phyloP scores from a whole-genome alignment of 2,888 invertebrate species.

The Panorpa germanica region DNA sequence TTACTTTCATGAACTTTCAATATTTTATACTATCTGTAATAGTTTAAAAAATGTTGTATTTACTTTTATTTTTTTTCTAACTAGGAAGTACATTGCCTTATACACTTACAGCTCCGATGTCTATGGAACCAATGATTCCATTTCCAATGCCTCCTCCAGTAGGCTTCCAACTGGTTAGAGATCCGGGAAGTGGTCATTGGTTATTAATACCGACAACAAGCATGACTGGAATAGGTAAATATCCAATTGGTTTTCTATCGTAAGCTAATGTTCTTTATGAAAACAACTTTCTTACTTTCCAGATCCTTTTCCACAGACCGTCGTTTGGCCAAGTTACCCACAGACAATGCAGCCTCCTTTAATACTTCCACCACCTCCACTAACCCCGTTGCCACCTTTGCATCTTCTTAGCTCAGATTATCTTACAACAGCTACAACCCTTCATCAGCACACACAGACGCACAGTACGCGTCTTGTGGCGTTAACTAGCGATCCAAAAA shows the following conservation, averaged over 20 bases:
- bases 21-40: too few relatives aligned
- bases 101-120: slow-evolving; percentile 40
- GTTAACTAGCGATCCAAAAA: slow-evolving; percentile 31
- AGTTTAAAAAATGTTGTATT: too few relatives aligned
- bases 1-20: too few relatives aligned
- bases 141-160: slow-evolving; percentile 52
- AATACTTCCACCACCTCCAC: slow-evolving; percentile 30
- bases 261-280: slow-evolving; percentile 6
- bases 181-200: slow-evolving; percentile 67
- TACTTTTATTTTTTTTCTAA: slow-evolving; percentile 9
- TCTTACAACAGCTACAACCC: slow-evolving; percentile 35
- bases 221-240: slow-evolving; percentile 29
- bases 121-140: slow-evolving; percentile 53
- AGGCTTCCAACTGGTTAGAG: slow-evolving; percentile 72
- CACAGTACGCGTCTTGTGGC: slow-evolving; percentile 47
- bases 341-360: slow-evolving; percentile 24
- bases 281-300: too few relatives aligned
- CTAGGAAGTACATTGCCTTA: slow-evolving; percentile 11
- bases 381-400: slow-evolving; percentile 42
- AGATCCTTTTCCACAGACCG: slow-evolving; percentile 51
- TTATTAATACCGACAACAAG: slow-evolving; percentile 58
- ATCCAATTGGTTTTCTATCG: slow-evolving; percentile 7
- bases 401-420: slow-evolving; percentile 41
- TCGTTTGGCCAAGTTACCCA: slow-evolving; percentile 53
- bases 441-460: slow-evolving; percentile 45